These are phyloP conservation scores for Scaptomyza tumidula DNA, from an alignment of 2,888 invertebrate genomes.

Conservation along the genomic window DNA sequence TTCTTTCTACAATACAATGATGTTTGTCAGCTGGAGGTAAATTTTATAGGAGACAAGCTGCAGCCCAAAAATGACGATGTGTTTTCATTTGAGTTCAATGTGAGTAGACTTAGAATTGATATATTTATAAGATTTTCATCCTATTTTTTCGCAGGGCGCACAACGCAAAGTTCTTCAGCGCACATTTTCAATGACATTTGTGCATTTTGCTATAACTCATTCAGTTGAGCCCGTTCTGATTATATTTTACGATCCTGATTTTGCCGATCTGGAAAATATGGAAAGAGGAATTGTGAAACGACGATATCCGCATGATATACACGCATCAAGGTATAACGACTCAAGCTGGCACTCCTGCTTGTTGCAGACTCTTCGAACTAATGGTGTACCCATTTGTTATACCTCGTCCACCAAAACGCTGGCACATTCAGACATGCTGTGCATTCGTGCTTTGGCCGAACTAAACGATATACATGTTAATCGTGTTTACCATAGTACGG, in stretches of 20 bases:
- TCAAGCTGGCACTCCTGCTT: constrained; percentile 71
- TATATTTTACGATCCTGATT: constrained; percentile 78
- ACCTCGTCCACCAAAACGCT: constrained; percentile 75
- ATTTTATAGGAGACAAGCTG: constrained; percentile 68
- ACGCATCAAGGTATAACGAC: not conserved
- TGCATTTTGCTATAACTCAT: constrained; percentile 44
- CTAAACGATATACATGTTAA: constrained; percentile 44
- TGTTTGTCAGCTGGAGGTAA: constrained; percentile 57
- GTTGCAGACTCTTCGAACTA: constrained; percentile 53
- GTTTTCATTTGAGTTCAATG: constrained; percentile 18
- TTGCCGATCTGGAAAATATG: constrained; percentile 49
- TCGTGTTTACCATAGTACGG: constrained; percentile 49
- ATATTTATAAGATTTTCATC: not conserved
- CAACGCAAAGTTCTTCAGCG: constrained; percentile 27
- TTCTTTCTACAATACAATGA: constrained; percentile 72
- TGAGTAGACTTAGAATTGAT: not conserved
- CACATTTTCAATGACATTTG: constrained; percentile 42
- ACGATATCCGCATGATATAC: constrained; percentile 8
- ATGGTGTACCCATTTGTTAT: constrained; percentile 74
- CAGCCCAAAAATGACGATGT: constrained; percentile 33
- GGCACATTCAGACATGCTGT: constrained; percentile 67
- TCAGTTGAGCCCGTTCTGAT: constrained; percentile 65
- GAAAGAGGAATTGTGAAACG: constrained; percentile 1
- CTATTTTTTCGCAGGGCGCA: not conserved
- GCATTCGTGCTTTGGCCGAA: constrained; percentile 42